A percentile compares a stretch with the other conserved stretches of the same genome.
These are phyloP conservation scores for Sebastes jordani DNA, from an alignment of 2,797 vertebrate species.

Conservation along the genomic window DNA sequence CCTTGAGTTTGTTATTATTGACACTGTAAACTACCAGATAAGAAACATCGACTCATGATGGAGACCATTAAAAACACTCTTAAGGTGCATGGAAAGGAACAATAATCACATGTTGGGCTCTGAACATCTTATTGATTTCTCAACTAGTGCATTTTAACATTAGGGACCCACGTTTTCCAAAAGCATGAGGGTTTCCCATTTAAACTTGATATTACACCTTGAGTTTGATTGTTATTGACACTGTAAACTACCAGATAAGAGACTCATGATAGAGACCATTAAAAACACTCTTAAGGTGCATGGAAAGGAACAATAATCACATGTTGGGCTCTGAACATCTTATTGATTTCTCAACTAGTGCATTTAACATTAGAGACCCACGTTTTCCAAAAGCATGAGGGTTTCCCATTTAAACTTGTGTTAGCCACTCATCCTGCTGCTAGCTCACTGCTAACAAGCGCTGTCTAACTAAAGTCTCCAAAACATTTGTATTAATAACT, in stretches of 20 bases:
- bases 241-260: not conserved
- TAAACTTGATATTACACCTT: too few relatives aligned
- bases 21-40: too few relatives aligned
- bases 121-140: too few relatives aligned
- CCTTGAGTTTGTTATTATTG: too few relatives aligned
- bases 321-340: not conserved
- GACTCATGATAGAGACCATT: constrained; percentile 9
- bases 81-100: too few relatives aligned
- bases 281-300: not conserved
- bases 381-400: too few relatives aligned
- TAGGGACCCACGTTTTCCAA: too few relatives aligned
- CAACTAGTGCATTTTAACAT: not conserved
- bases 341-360: not conserved
- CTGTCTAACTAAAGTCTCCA: constrained; percentile 28
- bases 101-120: too few relatives aligned
- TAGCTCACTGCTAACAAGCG: constrained; percentile 57
- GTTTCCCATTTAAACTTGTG: constrained; percentile 22
- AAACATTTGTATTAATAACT: constrained; percentile 8
- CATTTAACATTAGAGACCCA: not conserved
- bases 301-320: not conserved
- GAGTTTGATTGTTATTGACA: not conserved
- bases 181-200: too few relatives aligned
- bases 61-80: too few relatives aligned
- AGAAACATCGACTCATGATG: too few relatives aligned
- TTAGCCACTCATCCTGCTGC: constrained; percentile 31